These are phyloP conservation scores for Dysmachus trigonus DNA, from an alignment of 2,888 invertebrate species.

Conservation along the genomic window DNA sequence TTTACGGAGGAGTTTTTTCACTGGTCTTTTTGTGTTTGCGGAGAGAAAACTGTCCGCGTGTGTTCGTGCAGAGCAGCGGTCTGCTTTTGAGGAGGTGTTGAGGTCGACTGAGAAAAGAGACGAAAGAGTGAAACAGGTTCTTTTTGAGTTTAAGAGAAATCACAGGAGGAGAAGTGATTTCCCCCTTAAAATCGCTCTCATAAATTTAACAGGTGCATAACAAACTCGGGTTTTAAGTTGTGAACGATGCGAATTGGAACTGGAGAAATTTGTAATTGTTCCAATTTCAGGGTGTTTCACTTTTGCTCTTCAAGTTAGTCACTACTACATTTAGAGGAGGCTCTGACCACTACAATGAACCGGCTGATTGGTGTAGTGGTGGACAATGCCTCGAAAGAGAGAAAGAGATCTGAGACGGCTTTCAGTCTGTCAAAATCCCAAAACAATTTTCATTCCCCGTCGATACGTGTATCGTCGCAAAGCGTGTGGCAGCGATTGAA, in stretches of 20 bases:
- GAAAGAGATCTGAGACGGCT: constrained; percentile 41
- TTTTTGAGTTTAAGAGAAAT: not conserved
- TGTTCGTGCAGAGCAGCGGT: not conserved
- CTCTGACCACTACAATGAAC: not conserved
- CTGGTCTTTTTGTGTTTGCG: not conserved
- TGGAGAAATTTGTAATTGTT: not conserved
- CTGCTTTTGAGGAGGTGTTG: not conserved
- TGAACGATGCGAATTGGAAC: not conserved
- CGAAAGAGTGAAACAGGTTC: not conserved
- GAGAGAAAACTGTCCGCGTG: not conserved
- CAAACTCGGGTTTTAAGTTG: not conserved
- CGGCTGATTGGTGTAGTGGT: not conserved
- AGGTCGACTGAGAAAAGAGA: not conserved
- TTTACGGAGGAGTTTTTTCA: constrained; percentile 16
- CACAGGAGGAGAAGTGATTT: not conserved
- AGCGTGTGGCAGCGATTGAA: constrained; percentile 38
- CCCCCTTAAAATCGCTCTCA: constrained; percentile 18
- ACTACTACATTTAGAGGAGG: not conserved
- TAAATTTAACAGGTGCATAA: constrained; percentile 19
- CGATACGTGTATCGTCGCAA: constrained; percentile 47
- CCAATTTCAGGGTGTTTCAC: not conserved
- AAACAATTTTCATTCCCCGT: constrained; percentile 48
- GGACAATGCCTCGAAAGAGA: not conserved
- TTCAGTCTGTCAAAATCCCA: constrained; percentile 46
- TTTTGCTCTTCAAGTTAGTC: not conserved